phyloP scores from a whole-genome alignment of 2,797 vertebrate species.

The Spinus olivaceus region DNA sequence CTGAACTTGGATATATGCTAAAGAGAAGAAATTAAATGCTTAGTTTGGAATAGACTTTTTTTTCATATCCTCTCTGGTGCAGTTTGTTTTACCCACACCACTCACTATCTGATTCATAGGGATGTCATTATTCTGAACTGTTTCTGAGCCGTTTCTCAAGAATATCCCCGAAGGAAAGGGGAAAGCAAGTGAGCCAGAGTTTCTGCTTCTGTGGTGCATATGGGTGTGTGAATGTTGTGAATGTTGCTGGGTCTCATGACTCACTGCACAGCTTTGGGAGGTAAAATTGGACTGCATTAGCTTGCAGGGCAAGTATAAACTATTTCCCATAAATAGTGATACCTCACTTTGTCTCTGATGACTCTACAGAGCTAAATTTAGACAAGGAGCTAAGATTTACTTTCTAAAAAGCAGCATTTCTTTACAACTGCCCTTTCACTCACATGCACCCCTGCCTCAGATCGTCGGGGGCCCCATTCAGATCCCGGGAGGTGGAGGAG shows the following conservation, averaged over 20 bases:
- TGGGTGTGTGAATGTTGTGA: not conserved
- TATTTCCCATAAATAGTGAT: constrained; percentile 41
- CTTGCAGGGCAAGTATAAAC: constrained; percentile 1
- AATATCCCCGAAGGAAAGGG: not conserved
- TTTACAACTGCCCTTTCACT: not conserved
- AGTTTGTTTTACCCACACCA: not conserved
- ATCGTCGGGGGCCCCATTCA: not conserved
- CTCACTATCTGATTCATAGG: not conserved
- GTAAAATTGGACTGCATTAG: not conserved
- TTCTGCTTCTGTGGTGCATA: not conserved
- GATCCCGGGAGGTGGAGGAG: not conserved
- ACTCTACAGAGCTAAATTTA: constrained; percentile 26
- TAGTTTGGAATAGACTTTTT: not conserved
- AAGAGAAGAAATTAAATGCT: not conserved
- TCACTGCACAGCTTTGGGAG: constrained; percentile 7
- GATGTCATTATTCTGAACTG: not conserved
- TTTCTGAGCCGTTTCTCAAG: not conserved
- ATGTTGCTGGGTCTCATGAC: constrained; percentile 5
- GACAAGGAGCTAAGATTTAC: not conserved
- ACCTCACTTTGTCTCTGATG: not conserved
- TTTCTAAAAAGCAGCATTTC: not conserved
- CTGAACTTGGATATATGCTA: not conserved
- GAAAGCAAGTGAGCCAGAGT: constrained; percentile 20
- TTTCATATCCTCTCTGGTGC: not conserved
- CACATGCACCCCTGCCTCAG: not conserved